phyloP scores from a whole-genome alignment of 2,888 invertebrate genomes.

The Ennomos erosarius region DNA sequence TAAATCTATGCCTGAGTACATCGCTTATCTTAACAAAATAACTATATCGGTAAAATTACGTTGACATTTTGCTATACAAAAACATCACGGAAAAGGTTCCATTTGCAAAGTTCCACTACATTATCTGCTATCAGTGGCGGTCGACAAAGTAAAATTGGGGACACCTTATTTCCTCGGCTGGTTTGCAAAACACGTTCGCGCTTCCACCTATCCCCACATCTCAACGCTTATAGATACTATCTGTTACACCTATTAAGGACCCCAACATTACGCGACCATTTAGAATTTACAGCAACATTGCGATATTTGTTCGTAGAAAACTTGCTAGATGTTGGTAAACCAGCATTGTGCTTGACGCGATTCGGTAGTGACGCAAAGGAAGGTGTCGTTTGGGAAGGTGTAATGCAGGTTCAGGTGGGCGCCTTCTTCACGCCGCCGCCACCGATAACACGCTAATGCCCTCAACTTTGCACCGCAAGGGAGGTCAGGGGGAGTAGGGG shows the following conservation, averaged over 20 bases:
- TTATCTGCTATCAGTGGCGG: conserved; percentile 78
- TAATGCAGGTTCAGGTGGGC: conserved; percentile 77
- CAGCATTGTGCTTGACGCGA: conserved; percentile 49
- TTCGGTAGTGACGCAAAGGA: conserved; percentile 44
- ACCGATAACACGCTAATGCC: conserved; percentile 85
- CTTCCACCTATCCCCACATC: conserved; percentile 83
- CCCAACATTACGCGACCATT: conserved; percentile 32
- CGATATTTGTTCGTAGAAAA: conserved; percentile 37
- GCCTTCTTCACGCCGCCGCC: conserved; percentile 81
- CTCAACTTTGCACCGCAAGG: conserved; percentile 84
- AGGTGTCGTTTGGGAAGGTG: conserved; percentile 48
- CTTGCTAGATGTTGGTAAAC: conserved; percentile 18
- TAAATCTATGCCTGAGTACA: background rate
- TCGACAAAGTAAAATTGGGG: conserved; percentile 81
- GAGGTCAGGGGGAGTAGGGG: conserved; percentile 53
- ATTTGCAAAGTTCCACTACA: conserved; percentile 70
- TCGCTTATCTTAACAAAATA: conserved; percentile 26
- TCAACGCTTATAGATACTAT: conserved; percentile 84
- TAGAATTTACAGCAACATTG: conserved; percentile 51
- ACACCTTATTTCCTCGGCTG: conserved; percentile 82
- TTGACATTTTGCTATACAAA: conserved; percentile 45
- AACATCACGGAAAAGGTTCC: conserved; percentile 61
- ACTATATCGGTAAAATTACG: conserved; percentile 45
- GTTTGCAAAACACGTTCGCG: conserved; percentile 84
- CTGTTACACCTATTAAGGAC: conserved; percentile 75